Percentiles rank a stretch among this genome's conserved stretches.
phyloP scores from a whole-genome alignment of 2,113 vertebrate genomes.

The Physeter macrocephalus region DNA sequence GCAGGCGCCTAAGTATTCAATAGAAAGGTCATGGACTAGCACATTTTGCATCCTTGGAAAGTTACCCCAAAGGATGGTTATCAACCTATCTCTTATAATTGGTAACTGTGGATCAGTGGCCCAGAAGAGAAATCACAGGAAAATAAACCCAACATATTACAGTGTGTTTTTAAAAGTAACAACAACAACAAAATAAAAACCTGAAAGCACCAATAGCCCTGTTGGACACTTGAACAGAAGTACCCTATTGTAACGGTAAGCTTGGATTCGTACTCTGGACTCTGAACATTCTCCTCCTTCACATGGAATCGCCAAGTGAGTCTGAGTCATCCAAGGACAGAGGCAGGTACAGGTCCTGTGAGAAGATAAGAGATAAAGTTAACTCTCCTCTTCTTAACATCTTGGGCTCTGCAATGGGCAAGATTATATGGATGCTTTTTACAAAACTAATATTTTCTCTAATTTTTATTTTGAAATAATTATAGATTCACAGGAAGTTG shows the following conservation, averaged over 20 bases:
- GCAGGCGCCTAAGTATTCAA: constrained; percentile 24
- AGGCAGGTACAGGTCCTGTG: constrained; percentile 96
- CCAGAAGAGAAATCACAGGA: constrained; percentile 83
- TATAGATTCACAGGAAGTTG: not conserved
- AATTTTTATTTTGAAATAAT: constrained; percentile 22
- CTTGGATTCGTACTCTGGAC: constrained; percentile 63
- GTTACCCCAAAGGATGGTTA: constrained; percentile 72
- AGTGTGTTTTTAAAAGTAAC: constrained; percentile 72
- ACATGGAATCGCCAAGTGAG: constrained; percentile 97
- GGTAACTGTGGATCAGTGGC: constrained; percentile 81
- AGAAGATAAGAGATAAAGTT: constrained; percentile 77
- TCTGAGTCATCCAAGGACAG: constrained; percentile 98
- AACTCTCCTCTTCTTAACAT: constrained; percentile 63
- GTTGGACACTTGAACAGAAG: constrained; percentile 75
- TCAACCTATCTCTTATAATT: constrained; percentile 82
- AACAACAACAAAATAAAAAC: constrained; percentile 58
- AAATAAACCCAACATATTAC: constrained; percentile 75
- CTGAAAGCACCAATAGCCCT: constrained; percentile 84
- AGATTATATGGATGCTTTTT: not conserved
- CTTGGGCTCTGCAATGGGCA: not conserved
- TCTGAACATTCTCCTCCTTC: constrained; percentile 66
- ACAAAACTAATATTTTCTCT: not conserved
- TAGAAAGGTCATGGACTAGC: constrained; percentile 50
- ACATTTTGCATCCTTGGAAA: constrained; percentile 70
- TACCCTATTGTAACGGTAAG: constrained; percentile 66